phyloP scores from a whole-genome alignment of 2,797 vertebrate genomes.

The Sebastolobus altivelis region DNA sequence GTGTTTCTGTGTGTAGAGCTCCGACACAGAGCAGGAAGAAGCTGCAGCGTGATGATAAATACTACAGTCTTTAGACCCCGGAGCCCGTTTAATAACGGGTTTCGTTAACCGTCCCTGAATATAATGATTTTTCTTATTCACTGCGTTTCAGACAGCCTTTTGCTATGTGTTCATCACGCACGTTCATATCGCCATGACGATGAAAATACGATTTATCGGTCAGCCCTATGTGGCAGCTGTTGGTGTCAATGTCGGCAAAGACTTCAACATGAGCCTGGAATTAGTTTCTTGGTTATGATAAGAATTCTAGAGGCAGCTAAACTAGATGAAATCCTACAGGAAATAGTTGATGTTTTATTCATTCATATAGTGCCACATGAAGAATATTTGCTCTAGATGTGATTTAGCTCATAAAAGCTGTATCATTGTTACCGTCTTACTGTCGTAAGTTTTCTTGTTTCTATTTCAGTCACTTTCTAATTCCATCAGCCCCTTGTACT shows the following conservation, averaged over 20 bases:
- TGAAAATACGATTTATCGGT: too few species aligned
- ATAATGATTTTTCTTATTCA: too few species aligned
- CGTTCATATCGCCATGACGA: too few species aligned
- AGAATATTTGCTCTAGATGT: not conserved
- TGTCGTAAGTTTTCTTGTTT: constrained; percentile 2
- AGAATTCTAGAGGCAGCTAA: not conserved
- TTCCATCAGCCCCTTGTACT: constrained; percentile 36
- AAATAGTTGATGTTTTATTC: not conserved
- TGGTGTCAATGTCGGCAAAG: not conserved
- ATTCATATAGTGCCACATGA: not conserved
- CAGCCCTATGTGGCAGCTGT: not conserved
- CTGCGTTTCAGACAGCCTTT: too few species aligned
- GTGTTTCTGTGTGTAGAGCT: too few species aligned
- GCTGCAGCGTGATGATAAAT: too few species aligned
- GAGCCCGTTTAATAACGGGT: too few species aligned
- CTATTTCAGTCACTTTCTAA: constrained; percentile 42
- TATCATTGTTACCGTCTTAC: not conserved
- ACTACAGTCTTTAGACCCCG: too few species aligned
- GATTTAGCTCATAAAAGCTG: not conserved
- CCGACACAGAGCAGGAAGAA: too few species aligned
- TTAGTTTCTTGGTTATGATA: not conserved
- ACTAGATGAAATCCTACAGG: not conserved
- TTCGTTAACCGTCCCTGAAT: too few species aligned
- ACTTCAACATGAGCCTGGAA: not conserved
- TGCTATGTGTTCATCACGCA: too few species aligned